Evolutionary conservation across 1,140 invertebrate genomes (phyloP), one percentile per base, ranked within the genome.

Genomic region (Drosophila watanabei): DNA sequence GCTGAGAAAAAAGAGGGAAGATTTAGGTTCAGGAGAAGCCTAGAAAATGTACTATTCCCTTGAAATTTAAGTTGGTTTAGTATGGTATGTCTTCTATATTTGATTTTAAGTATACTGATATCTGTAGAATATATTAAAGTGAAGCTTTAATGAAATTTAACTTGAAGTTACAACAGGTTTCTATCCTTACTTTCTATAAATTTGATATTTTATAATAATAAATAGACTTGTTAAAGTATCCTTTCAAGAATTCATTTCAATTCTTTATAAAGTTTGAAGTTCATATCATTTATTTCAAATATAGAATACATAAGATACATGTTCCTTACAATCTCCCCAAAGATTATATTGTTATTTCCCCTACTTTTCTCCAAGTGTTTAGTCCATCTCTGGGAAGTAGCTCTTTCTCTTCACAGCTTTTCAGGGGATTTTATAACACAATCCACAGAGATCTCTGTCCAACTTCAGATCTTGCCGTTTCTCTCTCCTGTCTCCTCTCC

Each of bases 401-500:
- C 30, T 51, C 51, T 48, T 51, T 54, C 41, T 57, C 45, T 20
- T 16, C 2, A n/a, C 20, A 5, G 20, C 35, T 24, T 39, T 57
- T 57, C 9, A 3, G 14, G 48, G 32, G 32, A 37, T 76, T 76
- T 62, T 58, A 65, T 58, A 65, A 49, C 71, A n/a, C 16, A 4
- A 16, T 2, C 43, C 20, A 1, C 5, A 24, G 18, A 52, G 46
- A 54, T 37, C 24, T 18, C 13, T 20, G 24, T 20, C 8, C 33
- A 61, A 18, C 64, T 16, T 79, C 43, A 63, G 76, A 79, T 79
- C 65, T 79, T 28, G 76, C 75, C 75, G 75, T 78, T 59, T 24
- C 56, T 35, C 46, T 39, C 39, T 45, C 49, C 9, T 11, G n/a
- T n/a, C 1, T 6, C 43, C 20, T 14, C 24, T 5, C 33, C 49